Evolutionary conservation across 2,888 invertebrate genomes (phyloP).

Genomic region (Branchipolynoe longqiensis): DNA sequence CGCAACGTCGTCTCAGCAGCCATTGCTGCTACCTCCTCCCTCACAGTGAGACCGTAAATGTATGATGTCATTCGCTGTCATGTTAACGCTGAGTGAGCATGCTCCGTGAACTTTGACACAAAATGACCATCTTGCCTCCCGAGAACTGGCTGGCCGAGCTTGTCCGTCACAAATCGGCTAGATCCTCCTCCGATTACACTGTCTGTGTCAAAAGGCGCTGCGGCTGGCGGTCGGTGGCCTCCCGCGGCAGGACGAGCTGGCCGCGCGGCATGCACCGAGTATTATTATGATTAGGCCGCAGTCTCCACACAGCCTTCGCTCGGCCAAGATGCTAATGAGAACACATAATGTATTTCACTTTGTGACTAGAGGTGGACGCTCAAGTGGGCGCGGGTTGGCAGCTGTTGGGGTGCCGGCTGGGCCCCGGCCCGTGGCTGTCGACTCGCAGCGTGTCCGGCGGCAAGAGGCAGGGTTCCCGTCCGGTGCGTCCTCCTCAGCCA

Average conservation of each 20-base stretch:
- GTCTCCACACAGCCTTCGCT: constrained; percentile 47
- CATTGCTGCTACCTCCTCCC: constrained; percentile 43
- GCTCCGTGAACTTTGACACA: constrained; percentile 54
- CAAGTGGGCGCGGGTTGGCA: constrained; percentile 10
- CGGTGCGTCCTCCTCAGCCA: not conserved
- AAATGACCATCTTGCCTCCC: constrained; percentile 42
- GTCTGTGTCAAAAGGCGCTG: constrained; percentile 36
- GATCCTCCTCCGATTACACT: constrained; percentile 1
- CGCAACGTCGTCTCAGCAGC: constrained; percentile 15
- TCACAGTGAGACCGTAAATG: constrained; percentile 41
- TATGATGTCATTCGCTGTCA: constrained; percentile 58
- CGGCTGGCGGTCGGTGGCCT: not conserved
- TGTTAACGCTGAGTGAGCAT: constrained; percentile 51
- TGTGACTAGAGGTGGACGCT: constrained; percentile 31
- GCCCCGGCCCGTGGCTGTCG: not conserved
- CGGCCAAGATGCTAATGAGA: constrained; percentile 53
- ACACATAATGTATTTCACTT: constrained; percentile 56
- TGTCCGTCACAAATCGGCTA: not conserved
- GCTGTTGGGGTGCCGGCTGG: constrained; percentile 17
- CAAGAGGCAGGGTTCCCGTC: constrained; percentile 32
- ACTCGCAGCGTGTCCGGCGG: constrained; percentile 2
- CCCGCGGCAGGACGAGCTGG: constrained; percentile 14
- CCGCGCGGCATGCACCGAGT: constrained; percentile 16
- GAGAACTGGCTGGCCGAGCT: not conserved
- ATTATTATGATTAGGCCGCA: constrained; percentile 56